These are phyloP conservation scores for Erebia epiphron DNA, from an alignment of 2,888 invertebrate species.

Conservation along the genomic window DNA sequence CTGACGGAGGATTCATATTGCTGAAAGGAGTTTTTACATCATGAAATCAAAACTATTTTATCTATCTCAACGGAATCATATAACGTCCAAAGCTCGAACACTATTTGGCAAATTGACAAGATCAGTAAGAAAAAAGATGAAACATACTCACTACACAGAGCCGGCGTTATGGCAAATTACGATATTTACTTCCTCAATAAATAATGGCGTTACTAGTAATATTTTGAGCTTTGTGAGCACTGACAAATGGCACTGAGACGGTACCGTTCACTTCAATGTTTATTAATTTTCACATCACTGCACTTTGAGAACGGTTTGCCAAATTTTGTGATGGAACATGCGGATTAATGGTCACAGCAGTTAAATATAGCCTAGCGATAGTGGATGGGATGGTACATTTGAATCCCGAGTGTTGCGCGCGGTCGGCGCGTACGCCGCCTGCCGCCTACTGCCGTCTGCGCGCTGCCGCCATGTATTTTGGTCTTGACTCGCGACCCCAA, in stretches of 20 bases:
- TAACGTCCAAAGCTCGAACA: constrained; percentile 52
- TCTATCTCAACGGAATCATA: constrained; percentile 34
- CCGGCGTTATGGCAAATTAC: constrained; percentile 57
- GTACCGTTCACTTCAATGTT: constrained; percentile 48
- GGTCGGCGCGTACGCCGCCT: constrained; percentile 75
- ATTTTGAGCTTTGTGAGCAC: constrained; percentile 42
- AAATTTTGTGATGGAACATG: constrained; percentile 72
- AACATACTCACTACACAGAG: constrained; percentile 74
- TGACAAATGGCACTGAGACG: constrained; percentile 54
- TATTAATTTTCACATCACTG: constrained; percentile 65
- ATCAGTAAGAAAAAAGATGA: constrained; percentile 67
- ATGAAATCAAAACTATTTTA: constrained; percentile 42
- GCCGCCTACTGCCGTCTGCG: constrained; percentile 76
- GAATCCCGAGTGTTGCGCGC: constrained; percentile 66
- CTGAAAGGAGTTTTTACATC: constrained; percentile 63
- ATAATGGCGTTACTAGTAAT: constrained; percentile 31
- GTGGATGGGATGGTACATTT: constrained; percentile 72
- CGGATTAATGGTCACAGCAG: constrained; percentile 76
- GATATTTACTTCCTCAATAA: constrained; percentile 64
- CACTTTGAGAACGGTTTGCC: constrained; percentile 51
- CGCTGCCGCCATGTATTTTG: constrained; percentile 76
- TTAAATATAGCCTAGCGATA: constrained; percentile 74
- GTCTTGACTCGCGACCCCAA: constrained; percentile 82
- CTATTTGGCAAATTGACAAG: constrained; percentile 75
- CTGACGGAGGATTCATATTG: constrained; percentile 89